Evolutionary conservation across 2,113 vertebrate genomes (phyloP).

Genomic region (Oxygymnocypris stewartii): DNA sequence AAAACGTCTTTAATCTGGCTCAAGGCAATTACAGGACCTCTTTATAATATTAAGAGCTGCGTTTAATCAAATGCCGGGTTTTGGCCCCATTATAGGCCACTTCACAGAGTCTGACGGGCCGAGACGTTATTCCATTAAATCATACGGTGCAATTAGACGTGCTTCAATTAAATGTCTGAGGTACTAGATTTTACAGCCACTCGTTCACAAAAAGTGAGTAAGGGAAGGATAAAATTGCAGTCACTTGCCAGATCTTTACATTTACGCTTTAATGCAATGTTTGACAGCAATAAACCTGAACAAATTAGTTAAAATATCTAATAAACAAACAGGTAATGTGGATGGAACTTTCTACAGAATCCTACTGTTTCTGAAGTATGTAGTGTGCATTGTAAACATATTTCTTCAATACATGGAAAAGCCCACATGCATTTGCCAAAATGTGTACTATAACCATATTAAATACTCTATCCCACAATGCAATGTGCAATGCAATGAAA

Average conservation of each 20-base stretch:
- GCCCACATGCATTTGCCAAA: neutral
- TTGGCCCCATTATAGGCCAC: slow-evolving; percentile 21
- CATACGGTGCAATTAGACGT: slow-evolving; percentile 29
- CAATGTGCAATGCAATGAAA: neutral
- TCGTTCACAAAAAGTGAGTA: neutral
- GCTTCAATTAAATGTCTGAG: neutral
- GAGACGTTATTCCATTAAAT: slow-evolving; percentile 18
- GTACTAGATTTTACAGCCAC: neutral
- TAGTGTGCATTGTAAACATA: neutral
- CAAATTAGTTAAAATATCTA: neutral
- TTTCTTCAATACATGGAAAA: neutral
- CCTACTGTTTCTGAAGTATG: neutral
- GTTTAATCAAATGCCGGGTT: slow-evolving; percentile 15
- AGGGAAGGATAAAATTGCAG: neutral
- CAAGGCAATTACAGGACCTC: slow-evolving; percentile 19
- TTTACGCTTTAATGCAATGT: neutral
- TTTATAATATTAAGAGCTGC: neutral
- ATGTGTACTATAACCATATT: neutral
- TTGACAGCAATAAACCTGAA: neutral
- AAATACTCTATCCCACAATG: neutral
- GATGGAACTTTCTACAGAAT: neutral
- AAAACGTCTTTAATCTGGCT: neutral
- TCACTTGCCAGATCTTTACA: neutral
- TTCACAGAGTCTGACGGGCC: slow-evolving; percentile 7
- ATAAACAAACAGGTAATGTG: neutral